Conservation (phyloP, 2,888 invertebrate species). For the Sussaba pulchella region DNA sequence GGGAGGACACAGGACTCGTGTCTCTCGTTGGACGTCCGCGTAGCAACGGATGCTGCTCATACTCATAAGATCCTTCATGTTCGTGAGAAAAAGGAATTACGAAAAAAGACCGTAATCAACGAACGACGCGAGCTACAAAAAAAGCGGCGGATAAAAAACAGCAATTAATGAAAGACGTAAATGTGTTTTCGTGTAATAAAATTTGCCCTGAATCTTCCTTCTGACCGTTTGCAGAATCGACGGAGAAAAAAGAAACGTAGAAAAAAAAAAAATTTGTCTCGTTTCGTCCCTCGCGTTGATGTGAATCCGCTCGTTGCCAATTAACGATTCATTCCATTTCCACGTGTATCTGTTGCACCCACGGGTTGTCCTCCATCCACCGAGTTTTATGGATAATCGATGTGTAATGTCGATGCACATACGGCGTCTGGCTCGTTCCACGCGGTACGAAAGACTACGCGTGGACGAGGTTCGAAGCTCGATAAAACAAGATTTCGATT, state of each 20-base stretch:
- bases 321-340: constrained; percentile 26
- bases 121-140: constrained; percentile 4
- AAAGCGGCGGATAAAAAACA: constrained; percentile 7
- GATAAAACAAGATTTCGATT: constrained; percentile 59
- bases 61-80: constrained; percentile 60
- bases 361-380: not conserved
- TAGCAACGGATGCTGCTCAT: constrained; percentile 38
- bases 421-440: not conserved
- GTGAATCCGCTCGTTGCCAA: constrained; percentile 36
- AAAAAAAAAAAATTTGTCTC: constrained; percentile 14
- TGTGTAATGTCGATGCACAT: not conserved
- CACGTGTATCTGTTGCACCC: constrained; percentile 11
- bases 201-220: not conserved
- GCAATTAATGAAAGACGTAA: constrained; percentile 32
- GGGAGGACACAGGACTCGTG: not conserved
- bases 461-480: constrained; percentile 2
- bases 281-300: constrained; percentile 24
- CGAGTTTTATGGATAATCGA: constrained; percentile 27
- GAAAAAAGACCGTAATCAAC: constrained; percentile 35
- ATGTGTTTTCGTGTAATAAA: constrained; percentile 47
- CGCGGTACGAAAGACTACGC: not conserved
- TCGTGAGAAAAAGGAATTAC: constrained; percentile 36
- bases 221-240: constrained; percentile 18
- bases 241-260: too few species aligned
- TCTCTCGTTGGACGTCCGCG: constrained; percentile 4